Base-by-base conservation (phyloP, 2,113 vertebrate species). In the Pan paniscus region DNA sequence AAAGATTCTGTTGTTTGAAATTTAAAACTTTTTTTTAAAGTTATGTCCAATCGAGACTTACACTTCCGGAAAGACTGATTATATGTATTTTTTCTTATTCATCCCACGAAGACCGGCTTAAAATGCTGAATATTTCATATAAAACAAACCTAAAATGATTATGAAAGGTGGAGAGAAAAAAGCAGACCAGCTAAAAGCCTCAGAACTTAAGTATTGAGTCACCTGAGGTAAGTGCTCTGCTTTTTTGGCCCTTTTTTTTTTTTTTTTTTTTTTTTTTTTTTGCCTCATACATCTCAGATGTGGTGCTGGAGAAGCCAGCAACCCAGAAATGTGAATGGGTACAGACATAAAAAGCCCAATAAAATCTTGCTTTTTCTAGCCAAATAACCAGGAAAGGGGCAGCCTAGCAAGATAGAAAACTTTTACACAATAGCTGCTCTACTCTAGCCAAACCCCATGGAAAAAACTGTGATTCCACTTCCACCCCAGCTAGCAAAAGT, bases 101-200 rank as follows among this genome's bases (percentile, higher is more conserved):
- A 1, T 43, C 57, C 38, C 25, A 55, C n/a, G 46, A 79, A 84
- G 13, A 89, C 73, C 43, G 67, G 25, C 57, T 87, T 57, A 76
- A 86, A 90, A 81, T 94, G 35, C 22, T 92, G n/a, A 12, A 23
- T 84, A 72, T 38, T 88, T 46, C 90, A 83, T 78, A 78, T 72
- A 79, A 72, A 96, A 82, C 23, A 95, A 82, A 95, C 4, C 14
- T 75, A 75, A 75, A 18, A 64, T 73, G 43, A 92, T 30, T 67
- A 35, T 93, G 35, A 82, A 93, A 68, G 16, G 11, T 94, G 59
- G 89, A 88, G 68, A 83, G n/a, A 88, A 93, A 55, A 92, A 94
- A 35, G 48, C 35, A 87, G 67, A 76, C 46, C 25, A 89, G 17
- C 32, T 48, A 84, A 59, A 59, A 17, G n/a, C 8, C 35, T 78